phyloP scores from a whole-genome alignment of 2,113 vertebrate genomes.

The Edolisoma coerulescens region DNA sequence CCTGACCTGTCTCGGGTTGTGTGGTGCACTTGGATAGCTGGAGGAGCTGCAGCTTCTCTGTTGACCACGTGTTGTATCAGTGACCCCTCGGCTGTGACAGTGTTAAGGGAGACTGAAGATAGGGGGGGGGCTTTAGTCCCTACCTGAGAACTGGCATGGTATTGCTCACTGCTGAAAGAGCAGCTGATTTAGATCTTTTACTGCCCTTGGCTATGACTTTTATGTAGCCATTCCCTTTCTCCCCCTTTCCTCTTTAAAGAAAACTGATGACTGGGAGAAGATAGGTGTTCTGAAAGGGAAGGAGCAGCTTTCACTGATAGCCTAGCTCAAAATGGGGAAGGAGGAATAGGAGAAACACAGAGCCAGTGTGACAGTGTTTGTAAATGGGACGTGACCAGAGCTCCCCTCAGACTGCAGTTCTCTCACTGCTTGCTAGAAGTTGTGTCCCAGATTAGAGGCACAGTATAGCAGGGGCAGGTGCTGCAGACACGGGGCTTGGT shows the following conservation, averaged over 20 bases:
- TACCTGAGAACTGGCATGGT: not conserved
- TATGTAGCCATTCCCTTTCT: not conserved
- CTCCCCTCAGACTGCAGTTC: not conserved
- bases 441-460: not conserved
- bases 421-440: not conserved
- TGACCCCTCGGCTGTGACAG: not conserved
- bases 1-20: fast-evolving
- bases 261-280: not conserved
- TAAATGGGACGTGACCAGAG: not conserved
- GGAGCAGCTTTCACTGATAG: not conserved
- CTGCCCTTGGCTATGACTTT: not conserved
- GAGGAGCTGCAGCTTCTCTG: not conserved
- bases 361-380: not conserved
- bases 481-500: not conserved
- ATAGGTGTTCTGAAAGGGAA: not conserved
- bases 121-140: not conserved
- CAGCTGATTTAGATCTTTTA: not conserved
- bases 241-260: not conserved
- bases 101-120: not conserved
- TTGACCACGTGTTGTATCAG: fast-evolving
- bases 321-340: not conserved
- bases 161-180: not conserved
- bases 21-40: not conserved
- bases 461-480: not conserved
- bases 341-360: not conserved